Evolutionary conservation across 2,888 invertebrate genomes (phyloP), one percentile per base, ranked within the genome.

Genomic region (Panzeria rudis): DNA sequence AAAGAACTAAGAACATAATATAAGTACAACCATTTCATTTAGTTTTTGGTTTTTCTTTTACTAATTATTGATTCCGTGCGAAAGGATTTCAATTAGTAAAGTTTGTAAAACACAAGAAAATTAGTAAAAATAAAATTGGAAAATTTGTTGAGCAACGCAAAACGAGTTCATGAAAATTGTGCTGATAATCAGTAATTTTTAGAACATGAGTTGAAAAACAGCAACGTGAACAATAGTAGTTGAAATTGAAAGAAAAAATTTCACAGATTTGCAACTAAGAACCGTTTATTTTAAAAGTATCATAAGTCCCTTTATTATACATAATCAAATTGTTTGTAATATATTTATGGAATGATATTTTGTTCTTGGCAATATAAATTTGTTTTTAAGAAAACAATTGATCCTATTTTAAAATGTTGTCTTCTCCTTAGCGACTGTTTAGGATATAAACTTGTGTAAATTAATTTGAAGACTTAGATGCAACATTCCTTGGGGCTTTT

Each of bases 71-170:
- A 72, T 64, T 66, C 23, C 52, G 50, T 72, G 77, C 56, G 17
- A 66, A 83, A 83, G 64, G 64, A 71, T 71, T 83, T 71, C 71
- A 77, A 83, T 83, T 83, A 77, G 76, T 35, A 77, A 64, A 77
- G 50, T 72, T 73, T 77, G 64, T 77, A 35, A 50, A 56, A 77
- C 7, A 61, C 11, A 56, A 56, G 54, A 71, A 56, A 59, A 32
- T 29, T n/a, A 29, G 3, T 9, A 52, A 56, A 35, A 61, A 44
- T n/a, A 17, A 52, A 52, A 50, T 41, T 41, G 41, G 23, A 68
- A 29, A 66, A 61, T 56, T 8, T 38, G 35, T 61, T 41, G 20
- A 50, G 44, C 52, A 66, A 64, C n/a, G 8, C 17, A 54, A 35
- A 25, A 72, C 56, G 50, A 56, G 23, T 72, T 66, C n/a, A 50